A percentile compares a stretch with the other conserved stretches of the same genome.
These are phyloP conservation scores for Calliphora vomitoria DNA, from an alignment of 2,888 invertebrate genomes.

Conservation along the genomic window DNA sequence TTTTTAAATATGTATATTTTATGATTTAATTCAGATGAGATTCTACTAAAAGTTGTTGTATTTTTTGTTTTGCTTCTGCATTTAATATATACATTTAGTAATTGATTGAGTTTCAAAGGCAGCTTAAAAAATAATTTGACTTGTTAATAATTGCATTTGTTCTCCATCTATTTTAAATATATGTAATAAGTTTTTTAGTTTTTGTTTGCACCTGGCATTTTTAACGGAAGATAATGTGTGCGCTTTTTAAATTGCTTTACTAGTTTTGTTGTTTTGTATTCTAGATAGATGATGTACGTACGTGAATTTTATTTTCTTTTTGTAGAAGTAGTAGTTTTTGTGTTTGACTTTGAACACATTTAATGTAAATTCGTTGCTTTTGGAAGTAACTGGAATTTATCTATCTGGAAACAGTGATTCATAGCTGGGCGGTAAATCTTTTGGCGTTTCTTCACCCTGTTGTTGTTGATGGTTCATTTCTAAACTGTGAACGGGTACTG, in stretches of 20 bases:
- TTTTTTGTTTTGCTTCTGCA: constrained; percentile 1
- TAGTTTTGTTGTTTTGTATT: constrained; percentile 27
- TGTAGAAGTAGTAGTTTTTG: neutral
- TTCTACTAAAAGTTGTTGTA: constrained; percentile 55
- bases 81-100: constrained; percentile 58
- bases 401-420: constrained; percentile 83
- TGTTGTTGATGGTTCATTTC: constrained; percentile 76
- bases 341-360: constrained; percentile 61
- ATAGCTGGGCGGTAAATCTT: constrained; percentile 84
- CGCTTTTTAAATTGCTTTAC: neutral
- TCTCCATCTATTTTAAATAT: neutral
- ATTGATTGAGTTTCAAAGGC: constrained; percentile 66
- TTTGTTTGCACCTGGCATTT: constrained; percentile 62
- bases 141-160: constrained; percentile 50
- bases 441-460: constrained; percentile 80
- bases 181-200: constrained; percentile 11
- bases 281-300: constrained; percentile 10
- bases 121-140: constrained; percentile 67
- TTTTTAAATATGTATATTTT: constrained; percentile 30
- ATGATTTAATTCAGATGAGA: constrained; percentile 41
- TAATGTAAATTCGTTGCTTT: constrained; percentile 53
- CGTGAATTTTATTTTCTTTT: neutral
- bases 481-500: constrained; percentile 73
- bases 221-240: constrained; percentile 63
- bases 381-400: constrained; percentile 76